phyloP scores from a whole-genome alignment of 1,140 invertebrate species.

The Zaprionus vittiger region DNA sequence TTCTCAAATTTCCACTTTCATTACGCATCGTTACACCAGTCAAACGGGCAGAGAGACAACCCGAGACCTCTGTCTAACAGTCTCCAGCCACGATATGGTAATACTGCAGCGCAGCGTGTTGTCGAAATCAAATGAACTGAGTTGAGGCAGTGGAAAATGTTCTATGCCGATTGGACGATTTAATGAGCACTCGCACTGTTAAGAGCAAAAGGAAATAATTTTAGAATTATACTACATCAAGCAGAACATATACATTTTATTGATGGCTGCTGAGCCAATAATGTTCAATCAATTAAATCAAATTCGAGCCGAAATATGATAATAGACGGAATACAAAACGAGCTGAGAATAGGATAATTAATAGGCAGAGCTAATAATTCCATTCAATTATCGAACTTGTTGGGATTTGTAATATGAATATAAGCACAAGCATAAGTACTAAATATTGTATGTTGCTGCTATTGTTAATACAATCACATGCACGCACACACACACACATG shows the following conservation, averaged over 20 bases:
- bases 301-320: constrained; percentile 40
- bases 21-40: constrained; percentile 65
- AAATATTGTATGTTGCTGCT: too few relatives aligned
- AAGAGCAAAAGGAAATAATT: constrained; percentile 59
- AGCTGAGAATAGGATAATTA: background rate
- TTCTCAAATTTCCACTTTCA: constrained; percentile 48
- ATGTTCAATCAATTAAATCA: constrained; percentile 33
- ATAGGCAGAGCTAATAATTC: background rate
- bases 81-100: constrained; percentile 62
- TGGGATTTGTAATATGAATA: background rate
- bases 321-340: constrained; percentile 32
- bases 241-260: constrained; percentile 9
- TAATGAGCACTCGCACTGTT: constrained; percentile 60
- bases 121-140: constrained; percentile 64
- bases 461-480: background rate
- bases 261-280: constrained; percentile 34
- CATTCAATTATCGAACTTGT: background rate
- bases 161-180: constrained; percentile 21
- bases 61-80: constrained; percentile 53
- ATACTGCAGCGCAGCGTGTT: constrained; percentile 43
- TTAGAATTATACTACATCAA: constrained; percentile 30
- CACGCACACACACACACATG: background rate
- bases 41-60: background rate
- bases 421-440: background rate
- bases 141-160: constrained; percentile 60